These are phyloP conservation scores for Zoanthus sociatus DNA, from an alignment of 92 coral and sea anemone species.

Conservation along the genomic window DNA sequence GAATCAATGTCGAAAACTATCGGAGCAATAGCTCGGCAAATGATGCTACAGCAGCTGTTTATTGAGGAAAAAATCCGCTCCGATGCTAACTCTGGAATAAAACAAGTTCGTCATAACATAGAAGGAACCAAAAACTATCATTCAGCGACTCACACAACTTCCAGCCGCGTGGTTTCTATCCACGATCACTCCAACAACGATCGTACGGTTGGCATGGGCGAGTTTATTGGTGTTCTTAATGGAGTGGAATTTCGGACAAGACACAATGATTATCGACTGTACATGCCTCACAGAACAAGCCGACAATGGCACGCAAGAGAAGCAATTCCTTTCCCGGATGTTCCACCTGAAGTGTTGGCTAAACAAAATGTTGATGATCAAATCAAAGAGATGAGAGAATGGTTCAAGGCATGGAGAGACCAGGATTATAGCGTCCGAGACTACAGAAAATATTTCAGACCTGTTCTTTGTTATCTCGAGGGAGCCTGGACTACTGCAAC, in stretches of 20 bases:
- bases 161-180: conserved; percentile 63
- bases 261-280: conserved; percentile 89
- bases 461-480: conserved; percentile 84
- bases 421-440: conserved; percentile 83
- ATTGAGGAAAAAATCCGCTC: conserved; percentile 75
- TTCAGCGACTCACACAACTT: conserved; percentile 58
- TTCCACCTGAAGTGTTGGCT: conserved; percentile 77
- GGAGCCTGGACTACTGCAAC: conserved; percentile 90
- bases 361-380: conserved; percentile 59
- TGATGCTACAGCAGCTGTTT: conserved; percentile 75
- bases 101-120: conserved; percentile 58
- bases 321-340: conserved; percentile 81
- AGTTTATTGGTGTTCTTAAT: conserved; percentile 80
- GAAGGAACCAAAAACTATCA: conserved; percentile 69
- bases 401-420: conserved; percentile 93
- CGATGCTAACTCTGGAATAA: conserved; percentile 77
- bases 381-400: conserved; percentile 90
- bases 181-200: conserved; percentile 86
- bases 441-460: conserved; percentile 88
- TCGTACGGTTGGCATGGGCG: conserved; percentile 89
- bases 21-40: conserved; percentile 36
- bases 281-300: conserved; percentile 75
- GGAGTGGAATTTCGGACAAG: conserved; percentile 92
- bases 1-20: not conserved
- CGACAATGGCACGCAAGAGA: conserved; percentile 65